A percentile compares a stretch with the other conserved stretches of the same genome.
Evolutionary conservation across 1,140 invertebrate genomes (phyloP).

Genomic region (Leptinotarsa lineolata): DNA sequence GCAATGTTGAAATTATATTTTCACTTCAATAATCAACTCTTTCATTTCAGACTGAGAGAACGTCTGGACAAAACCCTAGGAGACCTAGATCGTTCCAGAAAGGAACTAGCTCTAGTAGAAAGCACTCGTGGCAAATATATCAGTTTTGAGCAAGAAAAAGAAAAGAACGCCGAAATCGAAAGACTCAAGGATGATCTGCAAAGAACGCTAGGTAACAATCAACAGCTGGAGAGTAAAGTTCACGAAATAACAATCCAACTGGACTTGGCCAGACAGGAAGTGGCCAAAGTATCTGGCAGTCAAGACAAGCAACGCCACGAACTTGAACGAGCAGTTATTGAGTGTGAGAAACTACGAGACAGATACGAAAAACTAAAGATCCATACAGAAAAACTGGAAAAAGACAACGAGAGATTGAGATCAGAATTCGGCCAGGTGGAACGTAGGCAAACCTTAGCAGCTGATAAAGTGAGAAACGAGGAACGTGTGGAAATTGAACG

Average conservation of each 20-base stretch:
- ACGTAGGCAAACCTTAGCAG: constrained; percentile 64
- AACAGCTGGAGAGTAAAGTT: constrained; percentile 75
- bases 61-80: constrained; percentile 78
- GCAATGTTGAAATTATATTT: no score
- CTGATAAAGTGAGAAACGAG: constrained; percentile 65
- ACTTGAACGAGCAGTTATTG: constrained; percentile 78
- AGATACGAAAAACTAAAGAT: constrained; percentile 80
- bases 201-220: constrained; percentile 65
- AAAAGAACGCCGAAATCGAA: constrained; percentile 66
- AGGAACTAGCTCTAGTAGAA: constrained; percentile 76
- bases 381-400: constrained; percentile 69
- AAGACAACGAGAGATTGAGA: constrained; percentile 74
- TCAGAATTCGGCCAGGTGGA: constrained; percentile 72
- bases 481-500: constrained; percentile 77
- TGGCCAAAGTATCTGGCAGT: constrained; percentile 69
- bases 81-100: constrained; percentile 75
- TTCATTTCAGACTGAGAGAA: constrained; percentile 64
- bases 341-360: constrained; percentile 83
- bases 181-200: constrained; percentile 75
- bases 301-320: constrained; percentile 80
- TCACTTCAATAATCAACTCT: no score
- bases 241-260: constrained; percentile 80
- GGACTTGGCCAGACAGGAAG: constrained; percentile 76
- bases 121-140: constrained; percentile 79
- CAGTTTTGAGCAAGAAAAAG: constrained; percentile 84